A percentile compares a stretch with the other conserved stretches of the same genome.
Evolutionary conservation across 2,113 vertebrate genomes (phyloP).

Genomic region (Edolisoma coerulescens): DNA sequence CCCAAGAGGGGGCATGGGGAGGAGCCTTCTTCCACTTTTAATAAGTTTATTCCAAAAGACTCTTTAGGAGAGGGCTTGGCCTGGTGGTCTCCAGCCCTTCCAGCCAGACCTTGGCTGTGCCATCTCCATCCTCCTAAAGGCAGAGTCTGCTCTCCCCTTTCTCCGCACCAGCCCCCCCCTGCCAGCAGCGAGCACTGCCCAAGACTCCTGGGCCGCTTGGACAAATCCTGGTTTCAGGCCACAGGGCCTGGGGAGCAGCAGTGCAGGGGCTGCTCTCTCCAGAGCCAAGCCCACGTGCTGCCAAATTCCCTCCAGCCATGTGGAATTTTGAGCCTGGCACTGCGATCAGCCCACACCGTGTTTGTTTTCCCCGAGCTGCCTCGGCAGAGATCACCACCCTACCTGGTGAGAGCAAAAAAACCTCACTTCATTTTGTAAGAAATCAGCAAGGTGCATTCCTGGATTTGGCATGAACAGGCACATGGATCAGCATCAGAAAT

Average conservation of each 20-base stretch:
- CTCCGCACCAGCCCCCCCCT: too few relatives aligned
- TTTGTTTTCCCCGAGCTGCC: background rate
- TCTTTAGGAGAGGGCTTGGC: background rate
- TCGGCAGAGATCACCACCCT: background rate
- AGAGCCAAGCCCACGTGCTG: background rate
- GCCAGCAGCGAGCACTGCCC: background rate
- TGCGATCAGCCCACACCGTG: rapidly evolving
- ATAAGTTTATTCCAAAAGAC: background rate
- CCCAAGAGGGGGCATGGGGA: background rate
- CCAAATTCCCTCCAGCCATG: background rate
- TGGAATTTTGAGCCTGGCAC: background rate
- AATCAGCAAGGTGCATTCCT: background rate
- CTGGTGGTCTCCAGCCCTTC: background rate
- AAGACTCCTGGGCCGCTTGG: background rate
- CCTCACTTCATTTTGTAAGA: background rate
- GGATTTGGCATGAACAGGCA: conserved; percentile 15
- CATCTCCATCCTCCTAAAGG: background rate
- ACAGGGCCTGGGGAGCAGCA: background rate
- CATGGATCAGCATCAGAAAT: background rate
- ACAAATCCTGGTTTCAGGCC: background rate
- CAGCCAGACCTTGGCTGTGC: background rate
- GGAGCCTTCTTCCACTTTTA: background rate
- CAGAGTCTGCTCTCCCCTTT: background rate
- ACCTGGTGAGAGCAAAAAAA: background rate
- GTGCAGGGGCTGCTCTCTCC: background rate